Conservation (phyloP, 2,888 invertebrate genomes). For the Stenurella melanura region DNA sequence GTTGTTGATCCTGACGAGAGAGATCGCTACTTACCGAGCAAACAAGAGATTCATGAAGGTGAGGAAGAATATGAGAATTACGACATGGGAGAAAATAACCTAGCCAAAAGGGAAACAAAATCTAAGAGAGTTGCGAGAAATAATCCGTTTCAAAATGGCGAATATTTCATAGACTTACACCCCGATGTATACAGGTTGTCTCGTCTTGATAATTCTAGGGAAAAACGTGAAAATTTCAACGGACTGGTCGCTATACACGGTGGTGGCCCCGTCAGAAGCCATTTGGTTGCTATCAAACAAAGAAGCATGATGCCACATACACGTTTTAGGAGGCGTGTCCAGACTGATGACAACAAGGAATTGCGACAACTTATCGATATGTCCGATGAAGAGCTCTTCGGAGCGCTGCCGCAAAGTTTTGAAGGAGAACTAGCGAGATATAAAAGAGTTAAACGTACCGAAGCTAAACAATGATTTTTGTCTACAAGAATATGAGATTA, state of each 20-base stretch:
- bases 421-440: slow-evolving; percentile 70
- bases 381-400: slow-evolving; percentile 70
- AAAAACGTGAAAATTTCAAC: slow-evolving; percentile 50
- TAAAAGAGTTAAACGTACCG: slow-evolving; percentile 69
- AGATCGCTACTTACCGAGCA: not conserved
- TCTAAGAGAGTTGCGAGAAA: slow-evolving; percentile 30
- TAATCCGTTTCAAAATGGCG: slow-evolving; percentile 49
- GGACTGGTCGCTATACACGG: slow-evolving; percentile 59
- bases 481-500: not conserved
- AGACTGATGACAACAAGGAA: slow-evolving; percentile 49
- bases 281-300: slow-evolving; percentile 60
- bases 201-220: slow-evolving; percentile 34
- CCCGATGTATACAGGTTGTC: slow-evolving; percentile 56
- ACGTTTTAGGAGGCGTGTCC: slow-evolving; percentile 55
- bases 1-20: not conserved
- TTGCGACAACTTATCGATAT: slow-evolving; percentile 64
- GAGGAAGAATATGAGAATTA: slow-evolving; percentile 33
- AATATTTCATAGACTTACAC: slow-evolving; percentile 57
- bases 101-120: slow-evolving; percentile 43
- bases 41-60: not conserved
- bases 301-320: slow-evolving; percentile 59
- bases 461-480: slow-evolving; percentile 7
- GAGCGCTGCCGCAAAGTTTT: slow-evolving; percentile 70
- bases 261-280: slow-evolving; percentile 59
- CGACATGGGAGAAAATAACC: slow-evolving; percentile 21